Evolutionary conservation across 2,113 vertebrate species (phyloP), one percentile per base, ranked within the genome.

Genomic region (Myotis yumanensis): DNA sequence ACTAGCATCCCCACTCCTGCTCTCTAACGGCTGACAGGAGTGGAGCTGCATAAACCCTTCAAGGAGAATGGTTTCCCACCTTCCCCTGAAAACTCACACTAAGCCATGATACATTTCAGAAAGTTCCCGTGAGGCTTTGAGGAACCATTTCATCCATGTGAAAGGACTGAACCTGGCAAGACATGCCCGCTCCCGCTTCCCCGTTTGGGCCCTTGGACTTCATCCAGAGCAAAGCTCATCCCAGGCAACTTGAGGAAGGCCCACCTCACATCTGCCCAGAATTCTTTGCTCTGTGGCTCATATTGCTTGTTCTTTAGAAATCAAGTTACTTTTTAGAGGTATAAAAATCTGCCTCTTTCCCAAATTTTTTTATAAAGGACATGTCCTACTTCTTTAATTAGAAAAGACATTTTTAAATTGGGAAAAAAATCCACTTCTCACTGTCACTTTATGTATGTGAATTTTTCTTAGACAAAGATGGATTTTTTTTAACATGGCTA

Each of bases 361-460:
- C 46, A 93, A 86, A 80, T 86, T 88, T 96, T 92, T 92, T 91
- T 91, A 86, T 71, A 94, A 95, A 66, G 57, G 52, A 92, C 62
- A 79, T 32, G 5, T 86, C 77, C 93, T 86, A 95, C 72, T 77
- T 95, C 87, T 62, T 87, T 88, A 96, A 93, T 96, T 96, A 96
- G 93, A 91, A 93, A 81, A 96, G 83, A 84, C 66, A 96, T 94
- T 97, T 97, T 92, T 92, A 95, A 86, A 88, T 62, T 80, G 28
- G 32, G 86, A 93, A 91, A 91, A 91, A 69, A 93, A 71, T 46
- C 57, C 4, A 86, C 72, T 96, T 96, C 81, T 95, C 77, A 96
- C 52, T 96, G 96, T 69, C 20, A 95, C 71, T 96, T 93, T 86
- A 51, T 92, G 48, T 93, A 25, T 90, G 59, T 81, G 66, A 97